phyloP scores from a whole-genome alignment of 2,888 invertebrate genomes.

The Ectemnius lituratus region DNA sequence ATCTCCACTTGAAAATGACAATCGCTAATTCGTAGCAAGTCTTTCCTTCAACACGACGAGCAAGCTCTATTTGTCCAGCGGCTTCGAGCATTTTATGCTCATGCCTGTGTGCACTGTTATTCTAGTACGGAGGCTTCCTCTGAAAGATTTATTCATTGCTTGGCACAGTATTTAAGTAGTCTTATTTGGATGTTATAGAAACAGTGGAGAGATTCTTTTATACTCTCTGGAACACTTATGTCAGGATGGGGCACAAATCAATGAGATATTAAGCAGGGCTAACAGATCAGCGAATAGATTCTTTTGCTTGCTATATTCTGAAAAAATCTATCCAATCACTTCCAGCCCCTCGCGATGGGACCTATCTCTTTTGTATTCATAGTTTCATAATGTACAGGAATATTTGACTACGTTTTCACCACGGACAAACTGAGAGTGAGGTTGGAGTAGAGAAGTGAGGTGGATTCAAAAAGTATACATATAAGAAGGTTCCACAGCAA shows the following conservation, averaged over 20 bases:
- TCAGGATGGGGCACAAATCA: not conserved
- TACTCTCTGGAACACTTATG: not conserved
- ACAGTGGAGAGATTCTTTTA: not conserved
- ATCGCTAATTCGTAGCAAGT: no score
- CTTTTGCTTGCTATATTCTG: not conserved
- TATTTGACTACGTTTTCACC: slow-evolving; percentile 74
- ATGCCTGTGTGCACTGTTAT: no score
- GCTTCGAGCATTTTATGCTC: no score
- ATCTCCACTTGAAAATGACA: no score
- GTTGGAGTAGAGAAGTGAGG: slow-evolving; percentile 74
- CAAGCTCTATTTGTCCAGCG: no score
- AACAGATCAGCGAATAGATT: not conserved
- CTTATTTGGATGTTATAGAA: no score
- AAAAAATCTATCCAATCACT: not conserved
- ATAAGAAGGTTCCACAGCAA: slow-evolving; percentile 70
- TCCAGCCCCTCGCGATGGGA: slow-evolving; percentile 50
- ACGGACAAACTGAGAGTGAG: slow-evolving; percentile 75
- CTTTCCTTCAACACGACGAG: no score
- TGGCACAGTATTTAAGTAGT: no score
- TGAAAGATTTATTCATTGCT: no score
- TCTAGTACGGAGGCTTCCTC: no score
- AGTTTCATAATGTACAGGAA: slow-evolving; percentile 74
- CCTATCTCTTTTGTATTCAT: slow-evolving; percentile 61
- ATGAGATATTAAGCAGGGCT: not conserved
- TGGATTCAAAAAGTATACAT: slow-evolving; percentile 65